Percentiles rank a stretch among this genome's conserved stretches.
These are phyloP conservation scores for Mystacornis crossleyi DNA, from an alignment of 2,113 vertebrate genomes.

Conservation along the genomic window DNA sequence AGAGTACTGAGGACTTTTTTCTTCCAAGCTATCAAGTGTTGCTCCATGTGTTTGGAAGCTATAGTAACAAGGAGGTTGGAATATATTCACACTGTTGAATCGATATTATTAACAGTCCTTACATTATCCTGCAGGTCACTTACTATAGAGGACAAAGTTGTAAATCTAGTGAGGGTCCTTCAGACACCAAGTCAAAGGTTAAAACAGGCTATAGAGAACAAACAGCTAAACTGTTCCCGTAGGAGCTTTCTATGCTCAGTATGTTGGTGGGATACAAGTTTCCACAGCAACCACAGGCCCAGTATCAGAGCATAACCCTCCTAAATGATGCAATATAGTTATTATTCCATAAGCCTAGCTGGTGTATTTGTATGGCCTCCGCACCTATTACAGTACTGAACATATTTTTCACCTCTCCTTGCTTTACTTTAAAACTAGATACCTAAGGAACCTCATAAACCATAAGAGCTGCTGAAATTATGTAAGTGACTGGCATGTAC, in stretches of 20 bases:
- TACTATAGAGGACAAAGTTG: conserved; percentile 19
- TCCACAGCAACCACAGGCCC: conserved; percentile 29
- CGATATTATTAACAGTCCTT: neutral
- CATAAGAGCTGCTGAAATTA: neutral
- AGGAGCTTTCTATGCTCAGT: neutral
- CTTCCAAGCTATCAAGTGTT: neutral
- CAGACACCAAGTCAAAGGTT: conserved; percentile 31
- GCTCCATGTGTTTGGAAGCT: neutral
- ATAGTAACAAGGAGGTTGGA: neutral
- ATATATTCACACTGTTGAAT: neutral
- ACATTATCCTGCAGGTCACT: neutral
- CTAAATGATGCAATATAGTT: neutral
- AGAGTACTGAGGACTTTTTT: neutral
- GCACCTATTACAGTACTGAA: neutral
- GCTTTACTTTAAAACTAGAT: neutral
- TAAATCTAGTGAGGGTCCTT: conserved; percentile 32
- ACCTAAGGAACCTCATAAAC: neutral
- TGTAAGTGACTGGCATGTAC: neutral
- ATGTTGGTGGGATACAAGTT: neutral
- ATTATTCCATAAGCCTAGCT: neutral
- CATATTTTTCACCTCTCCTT: neutral
- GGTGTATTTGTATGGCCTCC: neutral
- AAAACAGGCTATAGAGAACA: conserved; percentile 17
- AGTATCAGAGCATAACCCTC: neutral
- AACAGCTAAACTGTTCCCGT: neutral